These are phyloP conservation scores for Drosophila kurseongensis DNA, from an alignment of 1,140 invertebrate species.

Conservation along the genomic window DNA sequence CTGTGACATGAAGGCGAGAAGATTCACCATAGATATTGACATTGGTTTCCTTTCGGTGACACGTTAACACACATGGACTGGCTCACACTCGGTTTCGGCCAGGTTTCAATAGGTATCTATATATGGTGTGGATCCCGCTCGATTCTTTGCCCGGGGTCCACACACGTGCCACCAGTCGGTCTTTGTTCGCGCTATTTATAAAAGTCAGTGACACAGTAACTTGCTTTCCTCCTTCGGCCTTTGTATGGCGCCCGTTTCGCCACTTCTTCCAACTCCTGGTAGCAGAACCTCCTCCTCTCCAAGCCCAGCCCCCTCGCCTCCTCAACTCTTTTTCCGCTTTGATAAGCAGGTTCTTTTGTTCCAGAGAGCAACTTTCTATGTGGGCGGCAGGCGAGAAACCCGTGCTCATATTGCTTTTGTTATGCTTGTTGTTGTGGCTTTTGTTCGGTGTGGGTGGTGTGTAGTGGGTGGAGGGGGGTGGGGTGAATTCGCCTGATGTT, in stretches of 20 bases:
- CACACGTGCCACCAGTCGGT: conserved; percentile 59
- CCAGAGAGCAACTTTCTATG: conserved; percentile 64
- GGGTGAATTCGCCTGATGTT: conserved; percentile 29
- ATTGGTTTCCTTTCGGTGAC: conserved; percentile 52
- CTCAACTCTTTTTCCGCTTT: conserved; percentile 80
- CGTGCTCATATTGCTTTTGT: conserved; percentile 68
- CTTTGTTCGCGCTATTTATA: conserved; percentile 81
- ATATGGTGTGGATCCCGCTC: not conserved
- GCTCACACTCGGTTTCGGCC: conserved; percentile 12
- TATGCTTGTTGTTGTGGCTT: conserved; percentile 64
- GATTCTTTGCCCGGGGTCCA: conserved; percentile 52
- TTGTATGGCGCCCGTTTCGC: conserved; percentile 59
- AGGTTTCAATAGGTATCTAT: conserved; percentile 16
- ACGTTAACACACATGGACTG: conserved; percentile 16
- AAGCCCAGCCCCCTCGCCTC: not conserved
- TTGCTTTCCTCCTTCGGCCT: conserved; percentile 57
- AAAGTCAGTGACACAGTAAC: conserved; percentile 81
- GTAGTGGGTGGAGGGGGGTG: conserved; percentile 5
- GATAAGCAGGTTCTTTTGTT: conserved; percentile 80
- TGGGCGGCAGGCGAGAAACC: conserved; percentile 57
- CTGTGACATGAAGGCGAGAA: conserved; percentile 37
- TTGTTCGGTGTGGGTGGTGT: conserved; percentile 45
- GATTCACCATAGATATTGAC: conserved; percentile 74
- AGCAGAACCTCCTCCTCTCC: conserved; percentile 1
- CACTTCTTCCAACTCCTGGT: conserved; percentile 67